phyloP scores from a whole-genome alignment of 1,140 invertebrate genomes.

The Caenorhabditis brenneri region DNA sequence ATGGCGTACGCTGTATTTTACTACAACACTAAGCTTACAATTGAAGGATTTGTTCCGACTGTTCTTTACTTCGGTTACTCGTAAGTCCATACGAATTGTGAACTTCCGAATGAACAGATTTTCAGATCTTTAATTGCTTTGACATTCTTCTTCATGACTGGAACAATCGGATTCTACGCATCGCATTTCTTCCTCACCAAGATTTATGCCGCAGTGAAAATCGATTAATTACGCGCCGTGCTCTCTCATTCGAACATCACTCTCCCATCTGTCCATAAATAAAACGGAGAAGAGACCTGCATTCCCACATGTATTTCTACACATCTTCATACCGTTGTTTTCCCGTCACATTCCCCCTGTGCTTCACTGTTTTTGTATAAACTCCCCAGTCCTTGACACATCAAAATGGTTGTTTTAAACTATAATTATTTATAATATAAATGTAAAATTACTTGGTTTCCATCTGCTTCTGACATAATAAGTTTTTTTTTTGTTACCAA shows the following conservation, averaged over 20 bases:
- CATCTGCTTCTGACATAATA: background rate
- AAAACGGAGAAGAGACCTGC: background rate
- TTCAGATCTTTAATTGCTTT: slow-evolving; percentile 87
- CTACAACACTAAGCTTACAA: slow-evolving; percentile 86
- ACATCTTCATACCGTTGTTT: background rate
- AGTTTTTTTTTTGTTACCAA: no score
- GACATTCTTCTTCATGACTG: slow-evolving; percentile 94
- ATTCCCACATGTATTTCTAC: background rate
- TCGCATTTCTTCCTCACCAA: slow-evolving; percentile 93
- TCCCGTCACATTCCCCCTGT: background rate
- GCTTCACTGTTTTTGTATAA: slow-evolving; percentile 30
- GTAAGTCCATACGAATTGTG: no score
- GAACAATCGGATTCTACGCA: slow-evolving; percentile 95
- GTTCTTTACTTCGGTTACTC: slow-evolving; percentile 88
- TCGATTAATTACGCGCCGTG: slow-evolving; percentile 78
- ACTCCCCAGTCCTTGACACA: background rate
- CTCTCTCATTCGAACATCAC: background rate
- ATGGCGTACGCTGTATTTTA: slow-evolving; percentile 94
- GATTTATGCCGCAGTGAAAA: slow-evolving; percentile 96
- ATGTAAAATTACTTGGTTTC: background rate
- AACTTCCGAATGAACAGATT: background rate
- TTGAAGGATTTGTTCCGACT: slow-evolving; percentile 94
- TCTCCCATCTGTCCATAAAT: background rate
- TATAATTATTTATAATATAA: slow-evolving; percentile 20
- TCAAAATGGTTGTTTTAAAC: slow-evolving; percentile 15